Evolutionary conservation across 2,797 vertebrate species (phyloP), one percentile per base, ranked within the genome.

Genomic region (Zenarchopterus dispar): DNA sequence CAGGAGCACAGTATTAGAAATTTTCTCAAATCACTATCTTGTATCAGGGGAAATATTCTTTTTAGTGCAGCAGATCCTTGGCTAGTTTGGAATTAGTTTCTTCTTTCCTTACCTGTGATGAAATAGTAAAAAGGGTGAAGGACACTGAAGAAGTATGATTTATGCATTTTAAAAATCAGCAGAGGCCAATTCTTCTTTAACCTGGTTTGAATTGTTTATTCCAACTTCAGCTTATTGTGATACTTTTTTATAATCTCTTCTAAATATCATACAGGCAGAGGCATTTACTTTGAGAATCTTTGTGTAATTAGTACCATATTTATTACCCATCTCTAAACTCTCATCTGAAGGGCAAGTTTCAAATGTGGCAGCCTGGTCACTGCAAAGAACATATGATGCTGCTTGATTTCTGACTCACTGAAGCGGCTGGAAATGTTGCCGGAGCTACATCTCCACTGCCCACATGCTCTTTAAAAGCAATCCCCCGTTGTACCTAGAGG

Each of bases 1-100:
- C 90, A 91, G 89, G 88, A 89, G 88, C 88, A 91, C 90, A 91
- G 88, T 92, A 92, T 92, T 92, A 91, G 89, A 91, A 90, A 90
- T 89, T 90, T 91, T 91, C 89, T 90, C 87, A 91, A 91, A 92
- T 91, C 91, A 77, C 88, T 89, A 86, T 86, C 88, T 85, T 76
- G 82, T 89, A 86, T 86, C 90, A 91, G 66, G 91, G 91, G 91
- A 92, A 92, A 92, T 92, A 91, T 91, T 92, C 88, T 86, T 89
- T 91, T 88, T 88, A 89, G 88, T 83, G 89, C 85, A 68, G 83
- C 82, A 90, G 79, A 88, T 89, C 86, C 75, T 81, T 78, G 62
- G 81, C 87, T 82, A 86, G 80, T 86, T 87, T 83, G 75, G 85
- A 91, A 90, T 91, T 88, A 88, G 84, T 91, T 88, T 89, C 81